Base-by-base conservation (phyloP, 2,797 vertebrate species). In the Haliaeetus albicilla region DNA sequence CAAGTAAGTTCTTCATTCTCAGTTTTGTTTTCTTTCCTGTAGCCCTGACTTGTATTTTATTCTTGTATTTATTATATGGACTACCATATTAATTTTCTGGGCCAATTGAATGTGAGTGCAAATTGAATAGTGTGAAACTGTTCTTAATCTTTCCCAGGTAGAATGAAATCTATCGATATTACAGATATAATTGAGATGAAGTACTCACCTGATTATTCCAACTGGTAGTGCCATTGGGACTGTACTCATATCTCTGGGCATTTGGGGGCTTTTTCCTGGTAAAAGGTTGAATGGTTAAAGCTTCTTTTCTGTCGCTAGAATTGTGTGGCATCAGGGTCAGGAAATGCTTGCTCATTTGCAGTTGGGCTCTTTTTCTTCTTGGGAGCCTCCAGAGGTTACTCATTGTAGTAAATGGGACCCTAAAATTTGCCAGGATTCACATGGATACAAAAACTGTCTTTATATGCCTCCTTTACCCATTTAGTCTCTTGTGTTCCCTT, bases 1-100 rank as follows among this genome's bases (percentile, higher is more conserved):
- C 18, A 94, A 76, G 96, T 97, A 96, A 96, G 95, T 89, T 60
- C 23, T 83, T 59, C 14, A 53, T 76, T 77, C 28, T 87, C 18
- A 46, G 12, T 37, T 70, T 75, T 87, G 9, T 82, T 96, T 57
- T 67, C 24, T 76, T 4, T 4, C 10, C 31, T 14, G 6, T 61
- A n/a, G 35, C 91, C 19, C 28, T 67, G 31, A 46, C 17, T 59
- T 74, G 24, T 53, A 59, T 86, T 92, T 94, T 35, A 73, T 86
- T 27, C 7, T 46, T 90, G 12, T n/a, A 15, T 67, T 90, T 87
- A 18, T 82, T 67, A 30, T 19, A 64, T 2, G 5, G 43, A 59
- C 20, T 35, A 39, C 11, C 7, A 10, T 22, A 22, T n/a, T 86
- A 2, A 23, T 89, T 76, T 93, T 67, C 59, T 44, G 25, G 24